Evolutionary conservation across 1,140 invertebrate species (phyloP), one percentile per base, ranked within the genome.

Genomic region (Lethrus apterus): DNA sequence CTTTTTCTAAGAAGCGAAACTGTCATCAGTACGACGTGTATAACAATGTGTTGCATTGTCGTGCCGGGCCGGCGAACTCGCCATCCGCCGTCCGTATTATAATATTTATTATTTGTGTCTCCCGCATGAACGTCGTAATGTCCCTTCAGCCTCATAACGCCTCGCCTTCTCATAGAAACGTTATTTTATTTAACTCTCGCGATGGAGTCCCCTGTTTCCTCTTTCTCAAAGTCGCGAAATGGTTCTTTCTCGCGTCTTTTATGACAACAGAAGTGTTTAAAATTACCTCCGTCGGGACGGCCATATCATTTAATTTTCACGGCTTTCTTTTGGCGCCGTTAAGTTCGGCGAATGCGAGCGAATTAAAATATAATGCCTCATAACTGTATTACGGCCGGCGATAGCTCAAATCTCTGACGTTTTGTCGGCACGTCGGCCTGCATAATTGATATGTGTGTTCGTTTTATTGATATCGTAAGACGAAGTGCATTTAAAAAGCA

Each of bases 41-140:
- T 57, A 59, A 63, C 60, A 63, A 63, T 63, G 60, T 61, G 60
- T 60, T 58, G 56, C 62, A 62, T 62, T 62, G 60, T 64, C 53
- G 52, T 44, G 46, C 36, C 35, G 32, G 3, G 23, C 23, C 19
- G 14, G 40, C 19, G 17, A 44, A 46, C 48, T 41, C 24, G 35
- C 44, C 26, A 40, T 48, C 42, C 35, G 46, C 48, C 51, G 50
- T 55, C 51, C 49, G 56, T 56, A 59, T 65, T 65, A 63, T 63
- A 64, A 64, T 66, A 66, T 66, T 66, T 64, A 66, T 66, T 66
- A 64, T 66, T 63, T 66, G 64, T 62, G 59, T 55, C 50, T 65
- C 63, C 63, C 60, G 46, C 46, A 50, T 55, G 61, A 58, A 51
- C 48, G 54, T 50, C 38, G 50, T 53, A 50, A 53, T 53, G 52